These are phyloP conservation scores for Criorhina ranunculi DNA, from an alignment of 2,888 invertebrate species.

Conservation along the genomic window DNA sequence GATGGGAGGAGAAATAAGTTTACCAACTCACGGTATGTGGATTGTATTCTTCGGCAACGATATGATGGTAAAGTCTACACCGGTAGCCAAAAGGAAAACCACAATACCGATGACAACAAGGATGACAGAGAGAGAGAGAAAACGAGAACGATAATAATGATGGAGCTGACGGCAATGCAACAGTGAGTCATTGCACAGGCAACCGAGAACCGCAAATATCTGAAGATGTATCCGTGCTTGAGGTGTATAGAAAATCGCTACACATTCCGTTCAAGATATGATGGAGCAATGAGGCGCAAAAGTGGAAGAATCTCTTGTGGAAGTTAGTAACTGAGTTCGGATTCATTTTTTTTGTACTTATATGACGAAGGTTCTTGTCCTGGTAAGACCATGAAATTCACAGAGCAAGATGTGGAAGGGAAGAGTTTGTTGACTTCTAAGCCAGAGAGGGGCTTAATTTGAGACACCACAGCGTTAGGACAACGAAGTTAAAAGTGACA, in stretches of 20 bases:
- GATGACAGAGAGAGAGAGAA: conserved; percentile 29
- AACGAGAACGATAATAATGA: conserved; percentile 67
- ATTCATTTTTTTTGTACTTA: conserved; percentile 31
- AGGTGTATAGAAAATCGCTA: conserved; percentile 48
- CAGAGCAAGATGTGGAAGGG: too few relatives aligned
- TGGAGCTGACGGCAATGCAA: conserved; percentile 54
- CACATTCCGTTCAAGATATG: conserved; percentile 59
- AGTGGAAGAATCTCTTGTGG: conserved; percentile 5
- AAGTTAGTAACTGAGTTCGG: conserved; percentile 39
- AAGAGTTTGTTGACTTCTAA: too few relatives aligned
- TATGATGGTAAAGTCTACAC: conserved; percentile 22
- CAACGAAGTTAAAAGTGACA: too few relatives aligned
- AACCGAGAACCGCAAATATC: conserved; percentile 51
- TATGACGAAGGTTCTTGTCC: conserved; percentile 6
- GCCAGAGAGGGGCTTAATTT: too few relatives aligned
- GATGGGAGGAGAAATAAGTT: conserved; percentile 25
- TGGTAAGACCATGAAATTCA: too few relatives aligned
- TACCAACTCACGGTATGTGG: conserved; percentile 24
- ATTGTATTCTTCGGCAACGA: conserved; percentile 18
- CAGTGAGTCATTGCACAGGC: conserved; percentile 19
- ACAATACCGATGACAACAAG: conserved; percentile 42
- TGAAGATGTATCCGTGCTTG: conserved; percentile 19
- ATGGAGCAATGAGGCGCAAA: conserved; percentile 35
- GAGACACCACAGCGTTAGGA: too few relatives aligned
- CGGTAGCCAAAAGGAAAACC: conserved; percentile 63